These are phyloP conservation scores for Papilio dardanus DNA, from an alignment of 1,140 invertebrate genomes.

Conservation along the genomic window DNA sequence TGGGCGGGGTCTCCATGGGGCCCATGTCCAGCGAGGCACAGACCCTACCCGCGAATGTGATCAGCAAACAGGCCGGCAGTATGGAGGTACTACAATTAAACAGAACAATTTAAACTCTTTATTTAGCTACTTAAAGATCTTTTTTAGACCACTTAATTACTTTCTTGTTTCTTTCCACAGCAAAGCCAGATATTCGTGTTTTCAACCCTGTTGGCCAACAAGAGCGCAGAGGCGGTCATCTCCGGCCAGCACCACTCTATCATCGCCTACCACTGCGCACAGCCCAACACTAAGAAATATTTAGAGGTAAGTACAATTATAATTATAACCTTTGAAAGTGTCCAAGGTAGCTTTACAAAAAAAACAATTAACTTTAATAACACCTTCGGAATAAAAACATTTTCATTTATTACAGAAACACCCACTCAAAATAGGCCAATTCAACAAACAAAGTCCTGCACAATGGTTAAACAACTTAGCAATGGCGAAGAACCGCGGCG, in stretches of 20 bases:
- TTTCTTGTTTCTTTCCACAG: slow-evolving; percentile 84
- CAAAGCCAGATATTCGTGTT: slow-evolving; percentile 99
- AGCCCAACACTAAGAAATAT: slow-evolving; percentile 97
- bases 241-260: slow-evolving; percentile 95
- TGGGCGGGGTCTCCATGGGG: slow-evolving; percentile 74
- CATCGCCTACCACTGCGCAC: slow-evolving; percentile 97
- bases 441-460: slow-evolving; percentile 91
- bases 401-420: slow-evolving; percentile 86
- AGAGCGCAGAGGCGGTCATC: slow-evolving; percentile 95
- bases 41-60: slow-evolving; percentile 89
- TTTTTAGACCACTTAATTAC: not conserved
- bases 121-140: not conserved
- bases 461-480: slow-evolving; percentile 91
- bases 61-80: slow-evolving; percentile 90
- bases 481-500: slow-evolving; percentile 88
- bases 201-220: slow-evolving; percentile 96
- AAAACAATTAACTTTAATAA: no score
- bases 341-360: no score
- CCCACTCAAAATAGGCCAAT: slow-evolving; percentile 93
- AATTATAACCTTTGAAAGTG: no score
- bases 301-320: slow-evolving; percentile 88
- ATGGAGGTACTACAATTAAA: slow-evolving; percentile 82
- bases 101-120: slow-evolving; percentile 5
- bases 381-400: no score
- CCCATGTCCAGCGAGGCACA: slow-evolving; percentile 84